Evolutionary conservation across 2,888 invertebrate species (phyloP).

Genomic region (Syrphus vitripennis): DNA sequence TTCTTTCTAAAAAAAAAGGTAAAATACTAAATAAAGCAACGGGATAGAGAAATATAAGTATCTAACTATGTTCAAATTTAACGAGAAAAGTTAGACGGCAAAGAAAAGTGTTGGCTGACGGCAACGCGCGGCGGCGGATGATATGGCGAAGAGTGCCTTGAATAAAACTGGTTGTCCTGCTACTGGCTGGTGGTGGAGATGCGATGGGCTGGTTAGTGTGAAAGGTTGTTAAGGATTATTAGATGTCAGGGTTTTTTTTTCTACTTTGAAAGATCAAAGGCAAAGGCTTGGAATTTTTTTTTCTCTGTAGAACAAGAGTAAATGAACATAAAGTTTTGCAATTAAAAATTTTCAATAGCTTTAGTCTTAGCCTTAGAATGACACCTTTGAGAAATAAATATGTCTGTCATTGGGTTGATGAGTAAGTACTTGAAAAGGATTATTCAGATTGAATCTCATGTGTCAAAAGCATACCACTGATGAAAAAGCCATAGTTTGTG

Average conservation of each 20-base stretch:
- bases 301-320: background rate
- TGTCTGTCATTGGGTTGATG: too few relatives aligned
- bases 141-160: background rate
- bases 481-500: too few relatives aligned
- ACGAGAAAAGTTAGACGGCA: slow-evolving; percentile 48
- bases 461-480: too few relatives aligned
- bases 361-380: background rate
- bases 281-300: background rate
- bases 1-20: background rate
- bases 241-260: background rate
- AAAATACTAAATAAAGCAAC: background rate
- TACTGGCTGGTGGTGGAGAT: too few relatives aligned
- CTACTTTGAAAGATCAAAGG: background rate
- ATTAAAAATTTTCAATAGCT: slow-evolving; percentile 12
- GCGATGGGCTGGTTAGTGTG: background rate
- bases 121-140: background rate
- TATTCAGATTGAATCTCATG: too few relatives aligned
- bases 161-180: background rate
- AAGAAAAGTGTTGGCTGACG: background rate
- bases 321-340: slow-evolving; percentile 17
- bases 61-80: background rate
- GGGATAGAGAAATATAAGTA: background rate
- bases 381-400: background rate
- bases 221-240: background rate
- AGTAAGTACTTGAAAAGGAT: too few relatives aligned